Evolutionary conservation across 1,140 invertebrate genomes (phyloP).

Genomic region (Dolichoris vasculosae): DNA sequence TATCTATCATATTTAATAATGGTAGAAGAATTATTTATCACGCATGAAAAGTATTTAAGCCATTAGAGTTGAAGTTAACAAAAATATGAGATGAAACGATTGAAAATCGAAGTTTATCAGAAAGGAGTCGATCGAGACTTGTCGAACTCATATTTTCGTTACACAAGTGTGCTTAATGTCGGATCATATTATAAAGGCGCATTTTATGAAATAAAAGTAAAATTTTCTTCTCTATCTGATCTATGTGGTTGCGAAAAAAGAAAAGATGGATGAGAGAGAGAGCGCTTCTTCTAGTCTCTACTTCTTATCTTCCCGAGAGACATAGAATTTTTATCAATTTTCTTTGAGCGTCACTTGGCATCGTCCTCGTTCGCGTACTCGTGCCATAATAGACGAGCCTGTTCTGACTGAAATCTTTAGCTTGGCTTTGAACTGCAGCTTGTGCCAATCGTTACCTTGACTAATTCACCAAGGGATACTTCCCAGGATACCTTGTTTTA

Average conservation of each 20-base stretch:
- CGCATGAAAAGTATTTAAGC: too few relatives aligned
- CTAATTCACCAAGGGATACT: slow-evolving; percentile 52
- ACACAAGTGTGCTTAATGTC: background rate
- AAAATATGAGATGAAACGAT: background rate
- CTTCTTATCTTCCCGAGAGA: slow-evolving; percentile 56
- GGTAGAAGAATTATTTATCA: too few relatives aligned
- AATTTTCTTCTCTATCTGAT: slow-evolving; percentile 56
- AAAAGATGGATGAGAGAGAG: slow-evolving; percentile 27
- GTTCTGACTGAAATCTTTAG: slow-evolving; percentile 66
- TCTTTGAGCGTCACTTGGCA: slow-evolving; percentile 40
- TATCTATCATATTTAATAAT: too few relatives aligned
- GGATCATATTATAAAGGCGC: slow-evolving; percentile 36
- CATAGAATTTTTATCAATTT: slow-evolving; percentile 68
- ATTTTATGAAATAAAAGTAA: slow-evolving; percentile 21
- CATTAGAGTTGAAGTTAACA: background rate
- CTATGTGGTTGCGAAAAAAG: slow-evolving; percentile 21
- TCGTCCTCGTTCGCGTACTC: background rate
- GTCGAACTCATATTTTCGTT: background rate
- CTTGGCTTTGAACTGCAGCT: slow-evolving; percentile 50
- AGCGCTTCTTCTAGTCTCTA: background rate
- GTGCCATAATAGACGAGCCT: slow-evolving; percentile 49
- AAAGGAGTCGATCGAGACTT: too few relatives aligned
- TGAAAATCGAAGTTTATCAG: background rate
- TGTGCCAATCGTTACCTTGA: slow-evolving; percentile 62
- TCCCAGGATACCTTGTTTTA: background rate